These are phyloP conservation scores for Caenorhabditis latens DNA, from an alignment of 1,140 invertebrate genomes.

Conservation along the genomic window DNA sequence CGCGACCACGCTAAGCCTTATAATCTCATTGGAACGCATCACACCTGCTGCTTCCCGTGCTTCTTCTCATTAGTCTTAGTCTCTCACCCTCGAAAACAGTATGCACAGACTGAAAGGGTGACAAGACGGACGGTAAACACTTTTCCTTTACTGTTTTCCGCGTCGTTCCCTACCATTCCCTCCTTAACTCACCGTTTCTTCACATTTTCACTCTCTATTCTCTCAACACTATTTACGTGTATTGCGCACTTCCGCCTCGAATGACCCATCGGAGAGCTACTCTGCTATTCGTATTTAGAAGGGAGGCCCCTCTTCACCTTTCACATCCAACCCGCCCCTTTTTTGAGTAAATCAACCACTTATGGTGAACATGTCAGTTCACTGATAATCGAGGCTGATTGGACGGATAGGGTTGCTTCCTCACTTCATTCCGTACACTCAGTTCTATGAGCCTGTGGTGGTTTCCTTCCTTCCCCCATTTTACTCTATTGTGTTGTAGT, in stretches of 20 bases:
- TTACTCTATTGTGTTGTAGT: constrained; percentile 49
- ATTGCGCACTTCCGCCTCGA: constrained; percentile 48
- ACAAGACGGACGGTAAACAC: constrained; percentile 53
- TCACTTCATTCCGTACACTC: not conserved
- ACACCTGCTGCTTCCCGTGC: constrained; percentile 13
- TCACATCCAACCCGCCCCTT: constrained; percentile 20
- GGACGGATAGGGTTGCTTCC: not conserved
- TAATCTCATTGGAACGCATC: constrained; percentile 38
- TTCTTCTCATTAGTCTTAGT: constrained; percentile 33
- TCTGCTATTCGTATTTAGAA: constrained; percentile 31
- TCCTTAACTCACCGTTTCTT: not conserved
- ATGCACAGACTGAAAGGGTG: constrained; percentile 52
- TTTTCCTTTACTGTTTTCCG: constrained; percentile 52
- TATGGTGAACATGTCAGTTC: constrained; percentile 48
- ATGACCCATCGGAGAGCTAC: constrained; percentile 15
- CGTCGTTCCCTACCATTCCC: not conserved
- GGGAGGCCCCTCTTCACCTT: constrained; percentile 36
- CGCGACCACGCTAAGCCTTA: not conserved
- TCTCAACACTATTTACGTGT: constrained; percentile 49
- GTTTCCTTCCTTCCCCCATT: not conserved
- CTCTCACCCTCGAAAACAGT: not conserved
- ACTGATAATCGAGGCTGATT: constrained; percentile 39
- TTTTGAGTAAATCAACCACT: constrained; percentile 55
- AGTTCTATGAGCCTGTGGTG: not conserved
- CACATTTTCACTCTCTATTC: constrained; percentile 5